Conservation (phyloP, 2,113 vertebrate genomes). For the Sorex araneus region DNA sequence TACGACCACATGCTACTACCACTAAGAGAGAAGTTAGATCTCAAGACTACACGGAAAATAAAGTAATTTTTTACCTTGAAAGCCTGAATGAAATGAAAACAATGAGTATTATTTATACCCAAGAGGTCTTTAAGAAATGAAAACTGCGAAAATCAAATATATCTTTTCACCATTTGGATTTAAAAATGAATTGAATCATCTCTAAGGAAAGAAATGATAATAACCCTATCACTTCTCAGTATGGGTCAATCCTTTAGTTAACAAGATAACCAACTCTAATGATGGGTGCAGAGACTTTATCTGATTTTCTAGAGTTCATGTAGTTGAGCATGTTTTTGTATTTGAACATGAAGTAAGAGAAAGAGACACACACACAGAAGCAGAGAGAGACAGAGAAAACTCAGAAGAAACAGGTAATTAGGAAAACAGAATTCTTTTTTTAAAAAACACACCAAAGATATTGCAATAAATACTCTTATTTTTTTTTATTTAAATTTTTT, state of each 20-base stretch:
- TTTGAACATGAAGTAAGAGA: not conserved
- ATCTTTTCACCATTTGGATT: not conserved
- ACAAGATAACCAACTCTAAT: not conserved
- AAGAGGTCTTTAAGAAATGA: not conserved
- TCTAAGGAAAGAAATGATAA: not conserved
- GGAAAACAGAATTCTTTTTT: not conserved
- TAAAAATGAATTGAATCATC: constrained; percentile 3
- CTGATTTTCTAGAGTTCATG: not conserved
- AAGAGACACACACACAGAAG: not conserved
- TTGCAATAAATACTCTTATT: not conserved
- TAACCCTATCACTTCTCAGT: not conserved
- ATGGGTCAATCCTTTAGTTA: not conserved
- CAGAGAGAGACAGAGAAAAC: not conserved
- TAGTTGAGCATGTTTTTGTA: not conserved
- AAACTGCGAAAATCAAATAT: not conserved
- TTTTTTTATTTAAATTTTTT: no score
- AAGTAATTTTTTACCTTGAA: not conserved
- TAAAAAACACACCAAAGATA: not conserved
- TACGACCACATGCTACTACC: no score
- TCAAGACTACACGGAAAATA: not conserved
- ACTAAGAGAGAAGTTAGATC: not conserved
- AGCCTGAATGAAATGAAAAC: not conserved
- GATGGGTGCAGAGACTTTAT: not conserved
- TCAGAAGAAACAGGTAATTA: not conserved
- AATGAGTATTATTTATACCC: not conserved